Evolutionary conservation across 2,888 invertebrate species (phyloP), one percentile per base, ranked within the genome.

Genomic region (Watsonalla binaria): DNA sequence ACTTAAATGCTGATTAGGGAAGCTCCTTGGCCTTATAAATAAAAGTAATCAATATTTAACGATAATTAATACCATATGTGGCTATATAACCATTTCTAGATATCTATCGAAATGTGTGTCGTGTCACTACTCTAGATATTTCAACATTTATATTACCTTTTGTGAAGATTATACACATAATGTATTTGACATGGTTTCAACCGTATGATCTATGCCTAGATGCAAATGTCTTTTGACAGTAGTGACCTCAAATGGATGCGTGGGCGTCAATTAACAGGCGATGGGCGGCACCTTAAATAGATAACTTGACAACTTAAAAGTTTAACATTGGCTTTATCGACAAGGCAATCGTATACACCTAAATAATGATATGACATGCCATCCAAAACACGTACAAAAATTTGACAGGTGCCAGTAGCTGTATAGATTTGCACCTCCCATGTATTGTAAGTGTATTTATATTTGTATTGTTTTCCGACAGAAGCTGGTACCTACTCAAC

Each of bases 241-340:
- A 56, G 67, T 73, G 77, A 76, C 77, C 66, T 67, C 64, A 66
- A 62, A 62, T 62, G 54, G 56, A 57, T 55, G 61, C 57, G 84
- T 82, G 70, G 86, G 86, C 66, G 80, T 73, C 76, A 79, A 85
- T 82, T 83, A 80, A 84, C 85, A 82, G 63, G 64, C 72, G 69
- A 78, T 75, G 77, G 82, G 82, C 74, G 82, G 73, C 57, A 72
- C 69, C 63, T 58, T 59, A 57, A 60, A 59, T 56, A 59, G 65
- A 76, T 69, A 73, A 62, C 61, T 63, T 70, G 75, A 72, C 73
- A 63, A 65, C 60, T 63, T 60, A 61, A 61, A 15, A 63, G 55
- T 62, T 56, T 58, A 66, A 67, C 59, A 59, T 59, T 53, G 55
- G 54, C 62, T 61, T 64, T 72, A 74, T 72, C 62, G 63, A 63